Evolutionary conservation across 2,888 invertebrate genomes (phyloP), one percentile per base, ranked within the genome.

Genomic region (Bedellia somnulentella): DNA sequence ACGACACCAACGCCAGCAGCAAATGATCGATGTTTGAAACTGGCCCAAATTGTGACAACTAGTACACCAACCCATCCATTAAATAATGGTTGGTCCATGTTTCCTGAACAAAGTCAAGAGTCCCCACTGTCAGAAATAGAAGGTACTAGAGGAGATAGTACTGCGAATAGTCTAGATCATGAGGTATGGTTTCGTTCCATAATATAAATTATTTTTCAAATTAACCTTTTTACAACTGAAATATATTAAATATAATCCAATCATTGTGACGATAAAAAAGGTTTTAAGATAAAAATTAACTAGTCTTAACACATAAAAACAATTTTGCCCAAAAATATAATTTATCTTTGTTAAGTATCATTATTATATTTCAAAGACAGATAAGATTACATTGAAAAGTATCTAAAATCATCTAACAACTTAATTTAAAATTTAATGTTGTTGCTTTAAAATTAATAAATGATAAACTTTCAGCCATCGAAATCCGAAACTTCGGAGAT

Each of bases 101-200:
- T 75, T 33, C 52, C 63, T 3, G 62, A 57, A 13, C 59, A 60
- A 25, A 61, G 58, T 9, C 55, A 57, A 15, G 71, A 75, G 22
- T 75, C 75, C 2, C 73, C 73, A 0, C 51, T 75, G 2, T 75
- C 73, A 8, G 75, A 75, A 40, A 75, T 75, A 30, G 73, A 73
- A 41, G 66, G 55, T 10, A 47, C 57, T 8, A 30, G 26, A 2
- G 34, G 25, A 1, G 62, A 58, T 16, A 71, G 62, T 44, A 60
- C 70, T 10, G 57, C 55, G 5, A 61, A 64, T 29, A 60, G 51
- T 35, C 49, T 49, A 5, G 49, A 50, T 27, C 57, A 50, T 34
- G 68, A 67, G 52, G 68, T 68, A 44, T 17, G 11, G 18, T n/a
- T n/a, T n/a, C 8, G 18, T 6, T 6, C 18, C 8, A 6, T 6